These are phyloP conservation scores for Origma solitaria DNA, from an alignment of 2,113 vertebrate species.

Conservation along the genomic window DNA sequence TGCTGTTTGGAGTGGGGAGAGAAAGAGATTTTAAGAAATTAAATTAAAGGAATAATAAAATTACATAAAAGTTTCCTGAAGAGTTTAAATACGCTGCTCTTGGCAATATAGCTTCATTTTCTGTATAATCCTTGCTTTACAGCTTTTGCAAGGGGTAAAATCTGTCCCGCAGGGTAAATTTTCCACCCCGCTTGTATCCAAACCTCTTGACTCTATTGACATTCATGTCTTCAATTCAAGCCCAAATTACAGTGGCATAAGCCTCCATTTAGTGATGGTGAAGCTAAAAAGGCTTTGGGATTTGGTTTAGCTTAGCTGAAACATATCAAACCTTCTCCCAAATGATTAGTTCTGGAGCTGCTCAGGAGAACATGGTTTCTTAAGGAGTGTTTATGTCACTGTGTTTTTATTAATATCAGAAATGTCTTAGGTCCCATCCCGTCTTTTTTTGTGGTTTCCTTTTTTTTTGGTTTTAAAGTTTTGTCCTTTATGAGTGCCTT, in stretches of 20 bases:
- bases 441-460: background rate
- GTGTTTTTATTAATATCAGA: background rate
- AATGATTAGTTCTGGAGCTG: background rate
- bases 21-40: conserved; percentile 30
- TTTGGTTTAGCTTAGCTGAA: conserved; percentile 35
- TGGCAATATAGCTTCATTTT: conserved; percentile 16
- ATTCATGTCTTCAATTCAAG: conserved; percentile 45
- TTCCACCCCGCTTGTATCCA: conserved; percentile 51
- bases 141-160: conserved; percentile 44
- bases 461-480: background rate
- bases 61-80: background rate
- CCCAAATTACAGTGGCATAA: conserved; percentile 53
- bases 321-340: background rate
- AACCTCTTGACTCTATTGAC: conserved; percentile 41
- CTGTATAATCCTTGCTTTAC: conserved; percentile 23
- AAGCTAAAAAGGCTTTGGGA: conserved; percentile 35
- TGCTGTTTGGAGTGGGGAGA: background rate
- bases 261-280: conserved; percentile 1
- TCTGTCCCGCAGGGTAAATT: background rate
- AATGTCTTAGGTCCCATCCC: background rate
- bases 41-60: conserved; percentile 48
- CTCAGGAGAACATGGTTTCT: background rate
- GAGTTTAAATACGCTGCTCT: background rate
- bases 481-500: background rate
- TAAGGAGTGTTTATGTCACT: background rate